These are phyloP conservation scores for Agrochola macilenta DNA, from an alignment of 2,888 invertebrate genomes.

Conservation along the genomic window DNA sequence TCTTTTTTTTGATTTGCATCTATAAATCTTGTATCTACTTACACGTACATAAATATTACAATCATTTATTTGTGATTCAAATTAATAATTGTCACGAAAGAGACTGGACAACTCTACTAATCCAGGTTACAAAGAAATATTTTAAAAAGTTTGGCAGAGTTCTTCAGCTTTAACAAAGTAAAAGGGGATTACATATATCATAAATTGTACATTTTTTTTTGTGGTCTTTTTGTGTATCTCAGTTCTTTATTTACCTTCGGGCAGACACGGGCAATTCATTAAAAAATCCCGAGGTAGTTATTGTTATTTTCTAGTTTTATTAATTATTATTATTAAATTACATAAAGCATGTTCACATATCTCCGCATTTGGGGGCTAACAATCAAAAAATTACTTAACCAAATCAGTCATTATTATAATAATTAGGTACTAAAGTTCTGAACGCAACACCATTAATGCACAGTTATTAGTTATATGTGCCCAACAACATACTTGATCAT, in stretches of 20 bases:
- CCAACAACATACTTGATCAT: slow-evolving; percentile 38
- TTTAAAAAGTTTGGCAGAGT: slow-evolving; percentile 37
- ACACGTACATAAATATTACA: slow-evolving; percentile 49
- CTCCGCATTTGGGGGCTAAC: slow-evolving; percentile 56
- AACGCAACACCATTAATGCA: slow-evolving; percentile 54
- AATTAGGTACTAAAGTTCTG: slow-evolving; percentile 69
- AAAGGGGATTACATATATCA: slow-evolving; percentile 15
- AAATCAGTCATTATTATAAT: slow-evolving; percentile 84
- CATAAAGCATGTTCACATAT: slow-evolving; percentile 58
- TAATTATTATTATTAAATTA: slow-evolving; percentile 61
- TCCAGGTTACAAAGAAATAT: slow-evolving; percentile 23
- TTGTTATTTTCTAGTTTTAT: slow-evolving; percentile 64
- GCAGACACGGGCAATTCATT: slow-evolving; percentile 35
- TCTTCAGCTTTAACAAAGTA: slow-evolving; percentile 14
- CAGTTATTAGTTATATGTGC: slow-evolving; percentile 38
- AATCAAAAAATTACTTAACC: slow-evolving; percentile 78
- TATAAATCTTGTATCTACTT: slow-evolving; percentile 44
- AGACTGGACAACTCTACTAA: slow-evolving; percentile 9
- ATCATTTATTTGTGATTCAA: slow-evolving; percentile 27
- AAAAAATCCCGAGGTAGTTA: slow-evolving; percentile 59
- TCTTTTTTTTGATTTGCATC: slow-evolving; percentile 27
- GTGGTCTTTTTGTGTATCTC: slow-evolving; percentile 21
- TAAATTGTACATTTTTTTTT: slow-evolving; percentile 31
- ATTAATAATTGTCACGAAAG: slow-evolving; percentile 14
- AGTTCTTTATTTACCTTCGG: slow-evolving; percentile 38